These are phyloP conservation scores for Fragum whitleyi DNA, from an alignment of 2,888 invertebrate species.

Conservation along the genomic window DNA sequence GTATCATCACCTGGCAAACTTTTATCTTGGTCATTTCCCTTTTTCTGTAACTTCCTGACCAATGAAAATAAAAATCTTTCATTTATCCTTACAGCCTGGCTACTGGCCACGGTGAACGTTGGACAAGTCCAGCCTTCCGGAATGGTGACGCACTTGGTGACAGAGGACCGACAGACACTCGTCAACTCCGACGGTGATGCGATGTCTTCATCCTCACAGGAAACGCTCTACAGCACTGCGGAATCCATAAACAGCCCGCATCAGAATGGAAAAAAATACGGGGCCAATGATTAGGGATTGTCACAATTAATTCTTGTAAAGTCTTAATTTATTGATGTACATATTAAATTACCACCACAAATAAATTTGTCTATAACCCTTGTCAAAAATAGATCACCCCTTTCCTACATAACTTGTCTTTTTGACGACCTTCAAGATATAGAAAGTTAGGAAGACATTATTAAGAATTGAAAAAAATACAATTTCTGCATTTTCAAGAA, in stretches of 20 bases:
- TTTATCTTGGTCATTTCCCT: background rate
- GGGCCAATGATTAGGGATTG: constrained; percentile 33
- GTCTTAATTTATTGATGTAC: too few relatives aligned
- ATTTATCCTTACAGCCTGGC: constrained; percentile 73
- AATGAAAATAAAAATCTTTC: too few relatives aligned
- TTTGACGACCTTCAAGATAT: too few relatives aligned
- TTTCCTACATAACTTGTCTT: too few relatives aligned
- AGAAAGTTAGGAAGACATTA: too few relatives aligned
- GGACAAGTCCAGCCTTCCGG: constrained; percentile 80
- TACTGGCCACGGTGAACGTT: constrained; percentile 78
- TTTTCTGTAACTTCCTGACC: too few relatives aligned
- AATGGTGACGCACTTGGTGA: constrained; percentile 66
- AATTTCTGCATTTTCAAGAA: too few relatives aligned
- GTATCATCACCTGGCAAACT: background rate
- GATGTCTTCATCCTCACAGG: constrained; percentile 63
- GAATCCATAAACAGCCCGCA: constrained; percentile 43
- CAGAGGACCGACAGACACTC: constrained; percentile 67
- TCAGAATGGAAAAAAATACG: constrained; percentile 52
- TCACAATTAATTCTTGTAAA: background rate
- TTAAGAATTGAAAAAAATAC: too few relatives aligned
- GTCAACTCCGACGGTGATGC: constrained; percentile 65
- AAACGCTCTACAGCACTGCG: constrained; percentile 60
- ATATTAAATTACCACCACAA: too few relatives aligned
- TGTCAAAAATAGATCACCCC: too few relatives aligned
- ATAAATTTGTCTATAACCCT: too few relatives aligned